phyloP scores from a whole-genome alignment of 1,140 invertebrate species.

The Leguminivora glycinivorella region DNA sequence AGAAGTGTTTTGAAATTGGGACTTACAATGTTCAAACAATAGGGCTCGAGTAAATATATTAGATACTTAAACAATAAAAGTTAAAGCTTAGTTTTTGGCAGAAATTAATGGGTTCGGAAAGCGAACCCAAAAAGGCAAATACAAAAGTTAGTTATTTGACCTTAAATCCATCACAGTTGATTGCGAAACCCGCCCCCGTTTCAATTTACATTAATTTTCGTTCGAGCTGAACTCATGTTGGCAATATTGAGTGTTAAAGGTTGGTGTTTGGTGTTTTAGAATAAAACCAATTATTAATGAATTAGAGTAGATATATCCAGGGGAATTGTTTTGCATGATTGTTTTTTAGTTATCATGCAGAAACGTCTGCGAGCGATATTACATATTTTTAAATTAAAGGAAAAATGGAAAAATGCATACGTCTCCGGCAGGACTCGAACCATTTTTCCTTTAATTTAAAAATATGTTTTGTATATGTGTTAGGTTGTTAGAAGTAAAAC shows the following conservation, averaged over 20 bases:
- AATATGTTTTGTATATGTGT: no score
- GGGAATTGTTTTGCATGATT: no score
- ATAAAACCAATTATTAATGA: no score
- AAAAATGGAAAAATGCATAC: no score
- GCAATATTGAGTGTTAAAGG: background rate
- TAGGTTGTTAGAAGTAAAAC: no score
- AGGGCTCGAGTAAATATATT: slow-evolving; percentile 1
- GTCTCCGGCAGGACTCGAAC: no score
- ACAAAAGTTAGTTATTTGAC: slow-evolving; percentile 38
- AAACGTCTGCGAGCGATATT: no score
- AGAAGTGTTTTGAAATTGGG: slow-evolving; percentile 11
- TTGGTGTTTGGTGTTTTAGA: background rate
- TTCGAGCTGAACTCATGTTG: slow-evolving; percentile 32
- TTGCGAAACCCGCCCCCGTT: slow-evolving; percentile 28
- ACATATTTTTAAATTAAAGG: no score
- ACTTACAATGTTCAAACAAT: background rate
- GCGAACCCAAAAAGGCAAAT: slow-evolving; percentile 30
- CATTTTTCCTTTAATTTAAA: no score
- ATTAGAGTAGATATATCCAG: no score
- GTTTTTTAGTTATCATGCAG: no score
- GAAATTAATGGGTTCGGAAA: slow-evolving; percentile 28
- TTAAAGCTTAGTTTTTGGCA: slow-evolving; percentile 9
- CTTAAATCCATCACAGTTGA: slow-evolving; percentile 38
- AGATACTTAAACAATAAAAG: slow-evolving; percentile 18
- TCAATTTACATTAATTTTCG: slow-evolving; percentile 32